Evolutionary conservation across 1,140 invertebrate genomes (phyloP).

Genomic region (Coptotermes formosanus): DNA sequence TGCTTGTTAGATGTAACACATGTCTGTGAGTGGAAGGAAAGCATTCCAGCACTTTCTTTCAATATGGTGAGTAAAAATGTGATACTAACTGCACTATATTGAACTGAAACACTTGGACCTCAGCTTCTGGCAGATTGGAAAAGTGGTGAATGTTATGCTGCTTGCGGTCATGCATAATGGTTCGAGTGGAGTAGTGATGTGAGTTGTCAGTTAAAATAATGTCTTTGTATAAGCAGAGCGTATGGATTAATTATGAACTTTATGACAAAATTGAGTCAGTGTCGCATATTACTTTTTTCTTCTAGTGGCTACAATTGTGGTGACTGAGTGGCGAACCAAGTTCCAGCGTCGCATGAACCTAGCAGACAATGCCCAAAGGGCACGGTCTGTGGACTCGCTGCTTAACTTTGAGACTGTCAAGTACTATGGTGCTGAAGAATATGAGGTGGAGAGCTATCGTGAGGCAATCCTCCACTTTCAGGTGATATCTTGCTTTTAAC

Average conservation of each 20-base stretch:
- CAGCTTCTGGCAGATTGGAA: too few relatives aligned
- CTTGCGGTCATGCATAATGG: too few relatives aligned
- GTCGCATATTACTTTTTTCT: conserved; percentile 32
- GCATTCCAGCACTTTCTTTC: too few relatives aligned
- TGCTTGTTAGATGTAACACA: too few relatives aligned
- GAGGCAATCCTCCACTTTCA: conserved; percentile 81
- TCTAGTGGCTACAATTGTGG: conserved; percentile 75
- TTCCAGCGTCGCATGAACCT: conserved; percentile 90
- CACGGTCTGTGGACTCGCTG: conserved; percentile 93
- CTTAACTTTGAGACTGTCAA: conserved; percentile 98
- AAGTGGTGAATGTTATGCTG: too few relatives aligned
- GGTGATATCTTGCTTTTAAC: conserved; percentile 47
- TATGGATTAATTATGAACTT: conserved; percentile 3
- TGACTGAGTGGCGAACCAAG: conserved; percentile 96
- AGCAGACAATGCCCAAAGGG: conserved; percentile 86
- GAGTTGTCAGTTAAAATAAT: not conserved
- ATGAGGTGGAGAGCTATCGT: conserved; percentile 83
- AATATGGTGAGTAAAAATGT: too few relatives aligned
- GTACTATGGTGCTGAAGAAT: conserved; percentile 91
- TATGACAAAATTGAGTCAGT: not conserved
- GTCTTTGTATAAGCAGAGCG: not conserved
- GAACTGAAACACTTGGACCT: too few relatives aligned
- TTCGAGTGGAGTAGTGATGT: too few relatives aligned
- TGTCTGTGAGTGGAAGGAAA: too few relatives aligned
- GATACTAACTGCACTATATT: too few relatives aligned